These are phyloP conservation scores for Stratiolaelaps scimitus DNA, from an alignment of 1,140 invertebrate genomes.

Conservation along the genomic window DNA sequence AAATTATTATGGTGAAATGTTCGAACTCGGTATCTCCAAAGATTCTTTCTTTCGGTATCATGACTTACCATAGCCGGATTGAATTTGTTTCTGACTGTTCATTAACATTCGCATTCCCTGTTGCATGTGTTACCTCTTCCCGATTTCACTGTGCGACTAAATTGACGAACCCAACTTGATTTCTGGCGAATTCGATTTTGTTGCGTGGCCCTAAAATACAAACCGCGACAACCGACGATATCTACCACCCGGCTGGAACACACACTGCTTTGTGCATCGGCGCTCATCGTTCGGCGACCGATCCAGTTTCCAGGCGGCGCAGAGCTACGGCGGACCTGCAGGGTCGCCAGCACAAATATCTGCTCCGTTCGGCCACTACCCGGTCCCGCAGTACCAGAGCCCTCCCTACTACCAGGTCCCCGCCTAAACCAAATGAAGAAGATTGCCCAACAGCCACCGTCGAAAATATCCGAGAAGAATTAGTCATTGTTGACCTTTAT, in stretches of 20 bases:
- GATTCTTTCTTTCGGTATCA: too few relatives aligned
- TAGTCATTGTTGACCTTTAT: too few relatives aligned
- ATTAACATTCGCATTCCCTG: too few relatives aligned
- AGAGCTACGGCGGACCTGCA: slow-evolving; percentile 12
- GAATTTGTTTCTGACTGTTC: too few relatives aligned
- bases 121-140: background rate
- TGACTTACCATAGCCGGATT: too few relatives aligned
- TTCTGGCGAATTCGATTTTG: background rate
- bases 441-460: too few relatives aligned
- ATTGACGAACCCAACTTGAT: background rate
- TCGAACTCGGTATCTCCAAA: too few relatives aligned
- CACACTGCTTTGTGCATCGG: too few relatives aligned
- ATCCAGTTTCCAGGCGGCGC: slow-evolving; percentile 8
- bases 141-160: background rate
- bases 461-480: too few relatives aligned
- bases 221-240: background rate
- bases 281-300: background rate
- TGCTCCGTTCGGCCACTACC: slow-evolving; percentile 23
- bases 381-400: slow-evolving; percentile 17
- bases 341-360: background rate
- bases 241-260: too few relatives aligned
- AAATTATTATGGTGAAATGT: too few relatives aligned
- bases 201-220: background rate
- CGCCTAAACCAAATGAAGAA: background rate
- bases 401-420: slow-evolving; percentile 28